Evolutionary conservation across 1,140 invertebrate species (phyloP).

Genomic region (Euglossa dilemma): DNA sequence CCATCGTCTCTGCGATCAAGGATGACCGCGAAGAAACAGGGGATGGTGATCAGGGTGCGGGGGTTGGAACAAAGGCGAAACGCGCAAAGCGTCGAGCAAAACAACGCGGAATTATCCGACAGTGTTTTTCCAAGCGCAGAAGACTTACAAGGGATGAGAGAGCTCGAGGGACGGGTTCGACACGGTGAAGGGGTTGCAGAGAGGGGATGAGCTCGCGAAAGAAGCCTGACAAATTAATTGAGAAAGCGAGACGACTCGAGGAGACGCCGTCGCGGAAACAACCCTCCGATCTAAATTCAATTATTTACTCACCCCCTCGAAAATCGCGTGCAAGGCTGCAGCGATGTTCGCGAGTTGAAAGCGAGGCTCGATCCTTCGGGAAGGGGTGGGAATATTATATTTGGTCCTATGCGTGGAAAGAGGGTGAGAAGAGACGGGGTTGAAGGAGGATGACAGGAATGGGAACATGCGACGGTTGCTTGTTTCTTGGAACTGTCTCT

Average conservation of each 20-base stretch:
- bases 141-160: conserved; percentile 77
- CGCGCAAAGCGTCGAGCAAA: conserved; percentile 39
- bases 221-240: conserved; percentile 80
- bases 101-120: conserved; percentile 59
- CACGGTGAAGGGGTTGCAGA: conserved; percentile 2
- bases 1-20: too few relatives aligned
- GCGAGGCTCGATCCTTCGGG: background rate
- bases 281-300: conserved; percentile 80
- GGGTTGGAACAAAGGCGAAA: background rate
- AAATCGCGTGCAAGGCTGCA: conserved; percentile 64
- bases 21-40: too few relatives aligned
- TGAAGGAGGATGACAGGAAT: too few relatives aligned
- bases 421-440: too few relatives aligned
- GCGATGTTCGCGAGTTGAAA: conserved; percentile 7
- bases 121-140: conserved; percentile 72
- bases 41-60: background rate
- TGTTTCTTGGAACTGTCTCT: too few relatives aligned
- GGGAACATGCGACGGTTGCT: too few relatives aligned
- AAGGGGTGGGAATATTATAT: background rate
- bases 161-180: conserved; percentile 44
- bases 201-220: conserved; percentile 50
- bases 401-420: background rate
- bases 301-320: conserved; percentile 73
- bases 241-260: conserved; percentile 69
- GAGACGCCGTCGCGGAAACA: conserved; percentile 66